These are phyloP conservation scores for Hydrotaea cyrtoneurina DNA, from an alignment of 2,888 invertebrate genomes.

Conservation along the genomic window DNA sequence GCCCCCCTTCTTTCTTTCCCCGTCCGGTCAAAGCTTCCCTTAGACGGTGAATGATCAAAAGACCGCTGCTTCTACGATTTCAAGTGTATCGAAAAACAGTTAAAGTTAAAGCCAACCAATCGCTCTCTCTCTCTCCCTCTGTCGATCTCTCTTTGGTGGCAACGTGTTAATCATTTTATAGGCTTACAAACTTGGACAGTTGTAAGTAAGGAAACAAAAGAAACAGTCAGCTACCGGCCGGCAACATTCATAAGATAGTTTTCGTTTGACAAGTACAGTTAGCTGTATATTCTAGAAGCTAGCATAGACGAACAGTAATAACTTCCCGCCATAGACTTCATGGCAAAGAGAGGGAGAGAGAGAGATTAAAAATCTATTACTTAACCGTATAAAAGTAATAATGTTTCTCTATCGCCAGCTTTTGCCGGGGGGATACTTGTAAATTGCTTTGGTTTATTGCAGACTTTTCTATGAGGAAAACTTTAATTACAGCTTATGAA, in stretches of 20 bases:
- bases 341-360: neutral
- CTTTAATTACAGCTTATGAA: too few species aligned
- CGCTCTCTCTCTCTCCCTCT: too few species aligned
- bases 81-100: constrained; percentile 31
- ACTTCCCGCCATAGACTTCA: neutral
- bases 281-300: constrained; percentile 5
- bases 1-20: neutral
- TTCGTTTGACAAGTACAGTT: constrained; percentile 15
- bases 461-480: too few species aligned
- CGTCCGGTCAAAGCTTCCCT: neutral
- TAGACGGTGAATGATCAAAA: neutral
- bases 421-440: too few species aligned
- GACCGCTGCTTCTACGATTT: constrained; percentile 1
- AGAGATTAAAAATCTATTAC: constrained; percentile 8
- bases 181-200: constrained; percentile 1
- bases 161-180: constrained; percentile 28
- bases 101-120: neutral
- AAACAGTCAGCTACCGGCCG: neutral
- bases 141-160: neutral
- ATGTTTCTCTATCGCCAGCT: neutral
- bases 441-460: too few species aligned
- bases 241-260: neutral
- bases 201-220: neutral
- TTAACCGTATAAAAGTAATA: neutral
- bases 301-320: neutral